phyloP scores from a whole-genome alignment of 2,113 vertebrate species.

The Macquaria australasica region DNA sequence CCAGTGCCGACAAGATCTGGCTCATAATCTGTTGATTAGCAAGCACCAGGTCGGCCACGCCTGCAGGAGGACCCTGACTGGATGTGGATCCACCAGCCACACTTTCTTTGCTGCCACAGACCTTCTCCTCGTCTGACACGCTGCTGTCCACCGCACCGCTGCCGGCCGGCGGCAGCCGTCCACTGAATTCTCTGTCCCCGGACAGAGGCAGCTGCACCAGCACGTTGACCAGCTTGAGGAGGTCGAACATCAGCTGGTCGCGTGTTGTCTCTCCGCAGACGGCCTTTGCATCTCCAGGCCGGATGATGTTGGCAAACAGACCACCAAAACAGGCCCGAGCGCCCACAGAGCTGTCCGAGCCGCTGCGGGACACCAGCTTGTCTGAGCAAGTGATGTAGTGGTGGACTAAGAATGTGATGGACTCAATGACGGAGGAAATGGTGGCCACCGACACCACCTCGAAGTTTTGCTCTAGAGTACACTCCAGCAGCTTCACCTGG shows the following conservation, averaged over 20 bases:
- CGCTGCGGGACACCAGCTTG: constrained; percentile 96
- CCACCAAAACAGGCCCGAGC: constrained; percentile 97
- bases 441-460: constrained; percentile 97
- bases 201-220: constrained; percentile 96
- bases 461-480: constrained; percentile 97
- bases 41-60: constrained; percentile 95
- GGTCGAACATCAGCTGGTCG: constrained; percentile 98
- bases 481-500: constrained; percentile 98
- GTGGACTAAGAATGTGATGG: constrained; percentile 97
- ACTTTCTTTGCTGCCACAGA: constrained; percentile 95
- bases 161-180: constrained; percentile 87
- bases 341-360: constrained; percentile 96
- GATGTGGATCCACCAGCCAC: constrained; percentile 83
- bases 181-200: constrained; percentile 94
- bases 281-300: constrained; percentile 98
- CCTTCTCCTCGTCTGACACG: constrained; percentile 98
- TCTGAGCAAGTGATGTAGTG: constrained; percentile 98
- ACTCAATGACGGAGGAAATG: constrained; percentile 97
- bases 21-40: constrained; percentile 99
- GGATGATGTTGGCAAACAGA: constrained; percentile 97
- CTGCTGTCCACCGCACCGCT: constrained; percentile 92
- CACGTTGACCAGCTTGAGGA: constrained; percentile 96
- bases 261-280: constrained; percentile 97
- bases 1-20: constrained; percentile 97
- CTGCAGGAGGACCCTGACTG: constrained; percentile 89